Base-by-base conservation (phyloP, 2,888 invertebrate species). In the Drosophila paramelanica region DNA sequence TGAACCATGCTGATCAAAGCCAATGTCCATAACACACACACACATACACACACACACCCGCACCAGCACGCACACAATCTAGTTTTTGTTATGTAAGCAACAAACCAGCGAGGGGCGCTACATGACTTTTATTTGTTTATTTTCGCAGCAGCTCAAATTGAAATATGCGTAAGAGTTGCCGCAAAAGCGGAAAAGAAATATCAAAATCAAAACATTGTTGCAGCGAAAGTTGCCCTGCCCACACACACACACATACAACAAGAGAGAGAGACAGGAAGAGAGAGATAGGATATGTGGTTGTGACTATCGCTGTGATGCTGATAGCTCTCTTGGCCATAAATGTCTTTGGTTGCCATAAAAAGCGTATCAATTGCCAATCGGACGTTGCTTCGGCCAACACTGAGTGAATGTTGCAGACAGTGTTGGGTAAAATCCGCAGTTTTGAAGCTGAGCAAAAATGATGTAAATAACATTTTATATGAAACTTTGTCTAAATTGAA, bases 1-100 rank as follows among this genome's bases (percentile, higher is more conserved):
- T 85, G 88, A 88, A 88, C 83, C 77, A 53, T 59, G 85, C 77
- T 80, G 85, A 88, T 77, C 86, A 82, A 81, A 77, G 84, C 64
- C 51, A 60, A 65, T 62, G 38, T 25, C 42, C 59, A 49, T 43
- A 65, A 41, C 50, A 47, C n/a, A 6, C 3, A 14, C 31, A 33
- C 10, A 14, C 39, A 31, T 23, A 45, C 14, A 45, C 8, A 7
- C 5, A 17, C n/a, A 43, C 4, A 13, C 20, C 13, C 50, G 6
- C 20, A 42, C 10, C 7, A 17, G 17, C 31, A 45, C 14, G 42
- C 8, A 8, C 5, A 25, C n/a, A 45, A 45, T 3, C n/a, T 31
- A 20, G 47, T 42, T 2, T 51, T n/a, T 72, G 67, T 76, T 76
- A 76, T 65, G 67, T 73, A 75, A 75, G 59, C 71, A 51, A 36